phyloP scores from a whole-genome alignment of 2,888 invertebrate genomes.

The Melinopterus prodromus region DNA sequence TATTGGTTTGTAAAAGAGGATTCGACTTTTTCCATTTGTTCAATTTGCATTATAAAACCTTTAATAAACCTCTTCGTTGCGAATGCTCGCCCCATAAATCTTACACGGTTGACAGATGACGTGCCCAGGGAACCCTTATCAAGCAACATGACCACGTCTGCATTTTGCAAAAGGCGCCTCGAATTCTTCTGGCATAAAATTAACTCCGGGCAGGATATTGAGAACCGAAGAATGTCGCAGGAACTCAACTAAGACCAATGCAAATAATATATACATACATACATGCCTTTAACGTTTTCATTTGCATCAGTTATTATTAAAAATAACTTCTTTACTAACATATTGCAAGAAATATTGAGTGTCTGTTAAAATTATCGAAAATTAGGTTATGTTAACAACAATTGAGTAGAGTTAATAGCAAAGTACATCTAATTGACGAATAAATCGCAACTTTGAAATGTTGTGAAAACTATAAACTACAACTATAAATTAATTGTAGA shows the following conservation, averaged over 20 bases:
- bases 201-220: not conserved
- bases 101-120: constrained; percentile 4
- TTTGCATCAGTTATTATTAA: too few relatives aligned
- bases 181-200: constrained; percentile 10
- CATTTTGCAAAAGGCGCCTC: constrained; percentile 21
- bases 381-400: too few relatives aligned
- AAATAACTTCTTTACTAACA: too few relatives aligned
- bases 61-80: constrained; percentile 45
- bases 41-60: constrained; percentile 48
- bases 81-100: not conserved
- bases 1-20: constrained; percentile 4
- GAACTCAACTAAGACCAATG: not conserved
- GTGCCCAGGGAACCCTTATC: constrained; percentile 24
- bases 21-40: not conserved
- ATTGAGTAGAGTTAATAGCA: too few relatives aligned
- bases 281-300: too few relatives aligned
- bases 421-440: too few relatives aligned
- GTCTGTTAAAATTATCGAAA: too few relatives aligned
- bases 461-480: too few relatives aligned
- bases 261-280: not conserved
- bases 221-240: not conserved
- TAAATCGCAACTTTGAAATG: too few relatives aligned
- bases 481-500: too few relatives aligned
- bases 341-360: too few relatives aligned
- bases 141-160: constrained; percentile 21